phyloP scores from a whole-genome alignment of 2,113 vertebrate species.

The Otis tarda region DNA sequence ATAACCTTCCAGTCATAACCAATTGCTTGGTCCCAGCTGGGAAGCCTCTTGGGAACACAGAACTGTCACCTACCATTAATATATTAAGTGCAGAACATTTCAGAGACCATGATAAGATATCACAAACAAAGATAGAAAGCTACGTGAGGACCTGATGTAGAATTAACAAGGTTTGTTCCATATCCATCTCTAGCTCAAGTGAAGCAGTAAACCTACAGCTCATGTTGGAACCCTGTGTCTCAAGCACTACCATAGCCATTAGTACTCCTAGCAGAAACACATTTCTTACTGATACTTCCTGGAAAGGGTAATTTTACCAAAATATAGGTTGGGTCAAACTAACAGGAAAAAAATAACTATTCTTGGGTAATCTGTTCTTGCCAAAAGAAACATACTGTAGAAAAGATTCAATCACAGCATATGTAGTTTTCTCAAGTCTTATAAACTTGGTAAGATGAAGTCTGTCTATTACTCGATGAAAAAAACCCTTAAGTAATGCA shows the following conservation, averaged over 20 bases:
- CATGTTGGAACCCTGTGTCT: neutral
- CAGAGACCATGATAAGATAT: neutral
- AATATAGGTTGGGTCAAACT: neutral
- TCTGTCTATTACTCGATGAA: neutral
- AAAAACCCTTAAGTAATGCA: neutral
- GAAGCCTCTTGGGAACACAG: constrained; percentile 1
- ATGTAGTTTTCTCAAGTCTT: neutral
- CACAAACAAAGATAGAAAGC: neutral
- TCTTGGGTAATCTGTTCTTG: neutral
- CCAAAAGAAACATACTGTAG: neutral
- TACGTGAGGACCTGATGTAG: neutral
- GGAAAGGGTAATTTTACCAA: neutral
- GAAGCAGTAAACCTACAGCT: neutral
- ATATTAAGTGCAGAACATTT: constrained; percentile 16
- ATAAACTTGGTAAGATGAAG: neutral
- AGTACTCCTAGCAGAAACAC: neutral
- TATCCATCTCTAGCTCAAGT: neutral
- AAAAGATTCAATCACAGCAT: neutral
- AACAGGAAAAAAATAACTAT: neutral
- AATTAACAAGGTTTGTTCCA: neutral
- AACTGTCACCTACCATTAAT: neutral
- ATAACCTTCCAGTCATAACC: neutral
- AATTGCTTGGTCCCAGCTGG: neutral
- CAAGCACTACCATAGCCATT: neutral
- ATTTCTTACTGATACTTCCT: neutral